Evolutionary conservation across 2,797 vertebrate species (phyloP).

Genomic region (Sebastes taczanowskii): DNA sequence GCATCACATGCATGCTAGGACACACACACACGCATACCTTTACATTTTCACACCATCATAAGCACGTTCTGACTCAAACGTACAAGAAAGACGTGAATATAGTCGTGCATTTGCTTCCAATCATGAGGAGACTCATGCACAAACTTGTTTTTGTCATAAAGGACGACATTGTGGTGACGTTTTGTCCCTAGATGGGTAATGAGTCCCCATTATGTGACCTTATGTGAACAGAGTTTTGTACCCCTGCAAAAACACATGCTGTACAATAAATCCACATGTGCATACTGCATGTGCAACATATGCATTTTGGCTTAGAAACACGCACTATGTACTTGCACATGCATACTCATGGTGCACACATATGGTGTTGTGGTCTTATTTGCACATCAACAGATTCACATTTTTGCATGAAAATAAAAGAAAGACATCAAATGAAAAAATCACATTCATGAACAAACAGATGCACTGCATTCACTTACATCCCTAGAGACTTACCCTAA

Average conservation of each 20-base stretch:
- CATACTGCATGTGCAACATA: background rate
- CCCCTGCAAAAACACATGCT: background rate
- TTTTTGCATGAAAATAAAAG: background rate
- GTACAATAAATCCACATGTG: background rate
- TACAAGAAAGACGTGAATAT: background rate
- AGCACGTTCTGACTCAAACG: background rate
- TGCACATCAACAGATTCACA: background rate
- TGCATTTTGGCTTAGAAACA: background rate
- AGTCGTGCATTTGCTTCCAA: background rate
- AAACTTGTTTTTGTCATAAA: background rate
- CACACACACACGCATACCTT: background rate
- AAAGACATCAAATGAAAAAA: background rate
- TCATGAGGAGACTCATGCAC: background rate
- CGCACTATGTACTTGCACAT: background rate
- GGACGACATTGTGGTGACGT: background rate
- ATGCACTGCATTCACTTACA: background rate
- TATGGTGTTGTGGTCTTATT: background rate
- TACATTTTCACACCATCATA: background rate
- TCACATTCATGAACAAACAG: background rate
- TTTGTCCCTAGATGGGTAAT: background rate
- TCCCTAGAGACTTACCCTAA: background rate
- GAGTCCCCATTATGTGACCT: background rate
- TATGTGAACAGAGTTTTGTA: background rate
- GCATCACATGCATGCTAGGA: background rate
- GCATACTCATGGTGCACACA: background rate